Percentiles rank a stretch among this genome's conserved stretches.
phyloP scores from a whole-genome alignment of 1,140 invertebrate species.

The Drosophila pseudoananassae region DNA sequence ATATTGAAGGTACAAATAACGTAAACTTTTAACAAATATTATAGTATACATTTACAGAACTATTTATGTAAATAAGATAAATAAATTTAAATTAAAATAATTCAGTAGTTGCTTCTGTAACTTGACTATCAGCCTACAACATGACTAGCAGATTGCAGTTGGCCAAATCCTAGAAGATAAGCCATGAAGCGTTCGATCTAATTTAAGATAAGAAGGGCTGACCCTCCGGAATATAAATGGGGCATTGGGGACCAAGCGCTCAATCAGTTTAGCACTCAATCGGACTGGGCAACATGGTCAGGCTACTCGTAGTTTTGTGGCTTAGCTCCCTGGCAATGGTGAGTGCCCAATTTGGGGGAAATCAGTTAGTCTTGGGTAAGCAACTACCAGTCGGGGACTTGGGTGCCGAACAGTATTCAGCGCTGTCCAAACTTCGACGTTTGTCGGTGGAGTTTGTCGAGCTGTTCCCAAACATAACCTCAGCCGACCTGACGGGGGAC shows the following conservation, averaged over 20 bases:
- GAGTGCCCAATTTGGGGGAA: background rate
- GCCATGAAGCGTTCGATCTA: background rate
- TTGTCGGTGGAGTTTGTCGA: constrained; percentile 42
- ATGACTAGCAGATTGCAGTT: too few relatives aligned
- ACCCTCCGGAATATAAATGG: constrained; percentile 6
- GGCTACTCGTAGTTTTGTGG: background rate
- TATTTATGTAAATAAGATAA: too few relatives aligned
- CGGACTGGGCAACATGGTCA: constrained; percentile 9
- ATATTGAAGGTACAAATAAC: too few relatives aligned
- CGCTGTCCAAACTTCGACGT: constrained; percentile 1
- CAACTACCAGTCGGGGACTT: background rate
- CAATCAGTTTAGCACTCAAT: background rate
- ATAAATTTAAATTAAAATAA: too few relatives aligned
- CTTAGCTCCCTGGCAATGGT: constrained; percentile 1
- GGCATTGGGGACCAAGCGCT: too few relatives aligned
- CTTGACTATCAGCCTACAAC: too few relatives aligned
- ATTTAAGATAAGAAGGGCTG: background rate
- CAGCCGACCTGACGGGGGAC: constrained; percentile 8
- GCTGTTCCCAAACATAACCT: constrained; percentile 27
- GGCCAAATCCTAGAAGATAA: too few relatives aligned
- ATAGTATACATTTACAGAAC: too few relatives aligned
- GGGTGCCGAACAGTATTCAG: background rate
- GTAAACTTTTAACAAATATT: too few relatives aligned
- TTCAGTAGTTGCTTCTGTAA: too few relatives aligned
- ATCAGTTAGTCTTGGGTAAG: background rate